Base-by-base conservation (phyloP, 2,113 vertebrate species). In the Archilochus colubris region DNA sequence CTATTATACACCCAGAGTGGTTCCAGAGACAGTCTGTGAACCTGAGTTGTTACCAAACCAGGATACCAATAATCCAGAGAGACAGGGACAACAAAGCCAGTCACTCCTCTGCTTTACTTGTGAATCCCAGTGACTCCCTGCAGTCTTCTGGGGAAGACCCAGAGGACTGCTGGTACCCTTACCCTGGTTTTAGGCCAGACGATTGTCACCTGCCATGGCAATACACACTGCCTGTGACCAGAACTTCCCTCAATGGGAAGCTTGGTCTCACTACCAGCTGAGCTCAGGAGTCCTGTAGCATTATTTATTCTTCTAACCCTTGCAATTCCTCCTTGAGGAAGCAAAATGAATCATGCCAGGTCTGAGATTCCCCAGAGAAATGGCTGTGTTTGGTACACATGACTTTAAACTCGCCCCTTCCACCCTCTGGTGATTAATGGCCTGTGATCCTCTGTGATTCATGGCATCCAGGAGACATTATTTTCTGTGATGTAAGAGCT, bases 381-480 rank as follows among this genome's bases (percentile, higher is more conserved):
- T n/a, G 54, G 27, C 73, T 88, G 64, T 33, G 31, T 90, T 95
- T 93, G 44, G 86, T 86, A 72, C 85, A 75, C 57, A 86, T 74
- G 76, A 74, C 79, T 86, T 90, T 68, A 86, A 95, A 91, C 44
- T 83, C 2, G 10, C 85, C 76, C 68, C 72, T 83, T 96, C 82
- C 53, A 95, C 68, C 36, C 64, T 86, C 30, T 72, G 40, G 14
- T 95, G 91, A 97, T 90, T 93, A 95, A 95, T 68, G 36, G 77
- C 62, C 88, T 91, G 88, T 72, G 93, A 95, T 95, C 82, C 53
- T 83, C 68, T 0, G 0, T 81, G 93, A 95, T 93, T 96, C 94
- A 95, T 91, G 79, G 61, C 66, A 94, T 94, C 61, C 82, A 95
- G 94, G 54, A 95, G 92, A 79, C 66, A 83, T 95, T 80, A 83